These are phyloP conservation scores for Anguilla obscura DNA, from an alignment of 2,797 vertebrate genomes.

Conservation along the genomic window DNA sequence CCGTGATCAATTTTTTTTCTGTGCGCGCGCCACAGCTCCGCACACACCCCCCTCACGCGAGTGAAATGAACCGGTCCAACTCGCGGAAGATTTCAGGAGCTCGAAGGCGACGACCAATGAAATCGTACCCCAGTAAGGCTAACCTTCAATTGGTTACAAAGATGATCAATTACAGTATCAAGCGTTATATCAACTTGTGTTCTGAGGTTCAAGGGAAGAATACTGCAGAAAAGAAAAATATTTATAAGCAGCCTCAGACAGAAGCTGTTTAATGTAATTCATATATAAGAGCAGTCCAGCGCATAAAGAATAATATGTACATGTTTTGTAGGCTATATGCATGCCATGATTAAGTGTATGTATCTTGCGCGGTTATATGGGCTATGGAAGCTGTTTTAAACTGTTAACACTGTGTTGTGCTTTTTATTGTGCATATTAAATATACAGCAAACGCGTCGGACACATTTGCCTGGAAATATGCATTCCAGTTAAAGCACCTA, in stretches of 20 bases:
- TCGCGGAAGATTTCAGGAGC: constrained; percentile 71
- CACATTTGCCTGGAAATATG: background rate
- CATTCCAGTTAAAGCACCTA: background rate
- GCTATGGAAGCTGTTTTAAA: background rate
- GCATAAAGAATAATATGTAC: background rate
- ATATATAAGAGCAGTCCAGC: background rate
- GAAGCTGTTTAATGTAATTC: background rate
- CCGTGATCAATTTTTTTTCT: constrained; percentile 3
- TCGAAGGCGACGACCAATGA: constrained; percentile 79
- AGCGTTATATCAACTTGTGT: constrained; percentile 82
- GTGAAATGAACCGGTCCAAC: constrained; percentile 85
- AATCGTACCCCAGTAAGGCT: constrained; percentile 64
- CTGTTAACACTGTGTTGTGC: background rate
- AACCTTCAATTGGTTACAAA: constrained; percentile 79
- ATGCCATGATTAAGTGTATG: background rate
- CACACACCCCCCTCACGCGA: constrained; percentile 58
- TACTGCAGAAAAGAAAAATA: constrained; percentile 29
- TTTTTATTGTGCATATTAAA: background rate
- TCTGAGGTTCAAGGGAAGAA: constrained; percentile 67
- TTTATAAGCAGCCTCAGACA: background rate
- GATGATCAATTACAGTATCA: constrained; percentile 78
- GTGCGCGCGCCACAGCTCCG: background rate
- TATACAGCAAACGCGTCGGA: background rate
- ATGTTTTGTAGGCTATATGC: background rate
- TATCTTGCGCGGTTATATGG: background rate